Evolutionary conservation across 2,888 invertebrate genomes (phyloP), one percentile per base, ranked within the genome.

Genomic region (Zelleria hepariella): DNA sequence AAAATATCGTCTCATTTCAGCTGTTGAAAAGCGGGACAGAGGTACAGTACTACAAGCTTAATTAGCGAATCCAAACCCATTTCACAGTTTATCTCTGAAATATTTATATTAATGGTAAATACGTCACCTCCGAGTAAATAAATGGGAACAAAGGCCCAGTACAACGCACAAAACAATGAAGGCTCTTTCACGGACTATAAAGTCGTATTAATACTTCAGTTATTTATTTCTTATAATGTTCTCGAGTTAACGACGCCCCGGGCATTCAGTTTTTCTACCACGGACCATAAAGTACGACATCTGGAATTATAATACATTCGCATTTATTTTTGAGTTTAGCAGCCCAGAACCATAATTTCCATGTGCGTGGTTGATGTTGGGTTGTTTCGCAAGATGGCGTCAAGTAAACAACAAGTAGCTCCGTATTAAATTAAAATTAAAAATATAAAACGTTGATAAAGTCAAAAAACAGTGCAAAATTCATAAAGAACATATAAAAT

Each of bases 191-290:
- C 82, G 85, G 78, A 78, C 81, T 85, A 83, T 86, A 86, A 86
- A 85, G 76, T 73, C 72, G 75, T 80, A 85, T 85, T 85, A 83
- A 82, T 84, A 83, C 79, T 73, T 76, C 75, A 81, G 76, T 80
- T 86, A 86, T 86, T 84, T 86, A 85, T 85, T 84, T 76, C 74
- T 79, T 82, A 82, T 82, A 85, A 84, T 86, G 86, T 86, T 86
- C 81, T 83, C 84, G 79, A 83, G 83, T 86, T 85, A 86, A 86
- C 86, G 81, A 85, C 77, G 81, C 77, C 73, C 75, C 74, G 72
- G 70, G 76, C 80, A 76, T 80, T 77, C 79, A 72, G 75, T 82
- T 86, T 83, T 85, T 83, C 74, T 75, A 76, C 75, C 78, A 81
- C 77, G 81, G 80, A 73, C 75, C 85, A 82, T 86, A 84, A 84